These are phyloP conservation scores for Eptatretus atami DNA, from an alignment of 2,797 vertebrate species.

Conservation along the genomic window DNA sequence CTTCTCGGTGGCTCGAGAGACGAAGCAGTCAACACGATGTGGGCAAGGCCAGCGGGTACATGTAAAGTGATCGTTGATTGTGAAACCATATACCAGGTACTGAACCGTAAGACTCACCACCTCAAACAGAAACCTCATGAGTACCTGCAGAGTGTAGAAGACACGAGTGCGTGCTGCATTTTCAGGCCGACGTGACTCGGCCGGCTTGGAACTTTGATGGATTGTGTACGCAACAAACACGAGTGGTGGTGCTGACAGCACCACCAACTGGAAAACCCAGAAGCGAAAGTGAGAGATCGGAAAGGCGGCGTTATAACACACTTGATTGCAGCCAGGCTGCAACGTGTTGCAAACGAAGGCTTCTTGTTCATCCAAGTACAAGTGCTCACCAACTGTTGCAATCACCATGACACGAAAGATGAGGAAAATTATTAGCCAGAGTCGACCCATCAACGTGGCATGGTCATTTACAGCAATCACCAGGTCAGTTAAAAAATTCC, in stretches of 20 bases:
- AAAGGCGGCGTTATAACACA: conserved; percentile 45
- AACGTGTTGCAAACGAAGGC: conserved; percentile 66
- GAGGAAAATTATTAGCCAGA: conserved; percentile 63
- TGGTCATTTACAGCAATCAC: conserved; percentile 35
- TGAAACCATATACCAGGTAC: conserved; percentile 1
- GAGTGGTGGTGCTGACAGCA: conserved; percentile 44
- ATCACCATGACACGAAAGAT: conserved; percentile 57
- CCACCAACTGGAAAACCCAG: conserved; percentile 65
- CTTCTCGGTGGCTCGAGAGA: conserved; percentile 2
- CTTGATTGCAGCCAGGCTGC: conserved; percentile 56
- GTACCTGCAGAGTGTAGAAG: neutral
- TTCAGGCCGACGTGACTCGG: conserved; percentile 5
- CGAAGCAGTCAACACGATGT: neutral
- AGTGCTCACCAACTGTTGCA: conserved; percentile 46
- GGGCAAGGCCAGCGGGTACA: conserved; percentile 2
- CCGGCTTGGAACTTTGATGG: conserved; percentile 26
- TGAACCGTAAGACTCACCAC: neutral
- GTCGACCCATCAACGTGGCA: conserved; percentile 50
- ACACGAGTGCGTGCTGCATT: neutral
- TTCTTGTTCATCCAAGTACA: conserved; percentile 56
- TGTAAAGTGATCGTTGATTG: neutral
- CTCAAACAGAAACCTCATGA: neutral
- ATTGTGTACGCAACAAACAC: conserved; percentile 41
- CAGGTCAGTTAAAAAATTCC: conserved; percentile 32
- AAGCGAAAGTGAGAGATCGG: conserved; percentile 77